phyloP scores from a whole-genome alignment of 2,888 invertebrate species.

The Andrena bucephala region DNA sequence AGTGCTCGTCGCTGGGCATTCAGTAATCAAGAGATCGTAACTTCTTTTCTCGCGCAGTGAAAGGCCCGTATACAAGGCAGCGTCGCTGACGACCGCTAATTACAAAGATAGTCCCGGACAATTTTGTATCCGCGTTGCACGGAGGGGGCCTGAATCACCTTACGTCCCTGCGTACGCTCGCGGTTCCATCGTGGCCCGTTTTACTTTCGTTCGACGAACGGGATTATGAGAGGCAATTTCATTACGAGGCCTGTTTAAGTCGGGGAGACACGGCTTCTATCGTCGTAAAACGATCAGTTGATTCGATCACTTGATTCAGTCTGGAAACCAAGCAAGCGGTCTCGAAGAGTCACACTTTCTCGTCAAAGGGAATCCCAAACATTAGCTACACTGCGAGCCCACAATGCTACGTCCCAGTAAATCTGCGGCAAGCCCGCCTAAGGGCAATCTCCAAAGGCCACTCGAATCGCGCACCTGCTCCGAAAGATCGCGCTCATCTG shows the following conservation, averaged over 20 bases:
- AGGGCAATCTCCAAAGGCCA: neutral
- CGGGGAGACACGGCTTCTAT: neutral
- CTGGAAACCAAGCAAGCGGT: too few relatives aligned
- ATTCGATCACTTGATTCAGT: too few relatives aligned
- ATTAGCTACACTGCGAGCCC: neutral
- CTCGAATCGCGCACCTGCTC: constrained; percentile 23
- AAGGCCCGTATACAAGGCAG: constrained; percentile 40
- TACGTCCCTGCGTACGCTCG: neutral
- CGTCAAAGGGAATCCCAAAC: too few relatives aligned
- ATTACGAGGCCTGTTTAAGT: neutral
- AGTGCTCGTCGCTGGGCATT: constrained; percentile 50
- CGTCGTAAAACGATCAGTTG: neutral
- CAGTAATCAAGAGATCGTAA: constrained; percentile 64
- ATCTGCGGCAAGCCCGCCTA: neutral
- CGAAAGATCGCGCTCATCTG: neutral
- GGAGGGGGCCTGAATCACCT: constrained; percentile 7
- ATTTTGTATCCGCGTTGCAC: constrained; percentile 48
- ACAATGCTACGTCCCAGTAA: neutral
- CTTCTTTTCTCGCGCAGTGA: constrained; percentile 62
- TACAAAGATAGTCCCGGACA: constrained; percentile 40
- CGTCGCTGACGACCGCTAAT: constrained; percentile 46
- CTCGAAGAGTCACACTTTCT: too few relatives aligned
- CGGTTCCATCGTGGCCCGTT: neutral
- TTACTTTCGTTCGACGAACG: neutral
- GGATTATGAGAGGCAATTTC: constrained; percentile 23